Conservation (phyloP, 1,140 invertebrate genomes). For the Acromyrmex charruanus region DNA sequence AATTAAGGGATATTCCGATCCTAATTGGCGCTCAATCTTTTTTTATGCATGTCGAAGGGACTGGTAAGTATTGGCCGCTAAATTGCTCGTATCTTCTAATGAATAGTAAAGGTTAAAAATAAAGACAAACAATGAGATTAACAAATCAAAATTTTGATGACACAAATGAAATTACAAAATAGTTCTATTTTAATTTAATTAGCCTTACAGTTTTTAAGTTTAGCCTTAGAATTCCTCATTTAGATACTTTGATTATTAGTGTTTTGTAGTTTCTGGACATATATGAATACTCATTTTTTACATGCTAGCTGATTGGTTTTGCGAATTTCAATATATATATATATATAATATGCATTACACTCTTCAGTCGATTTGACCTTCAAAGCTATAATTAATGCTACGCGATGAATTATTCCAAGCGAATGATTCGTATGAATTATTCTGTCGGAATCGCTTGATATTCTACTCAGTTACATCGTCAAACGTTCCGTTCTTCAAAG, state of each 20-base stretch:
- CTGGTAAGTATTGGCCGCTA: constrained; percentile 75
- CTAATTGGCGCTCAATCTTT: constrained; percentile 62
- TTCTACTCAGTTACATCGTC: constrained; percentile 38
- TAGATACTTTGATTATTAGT: background rate
- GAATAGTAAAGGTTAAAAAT: constrained; percentile 5
- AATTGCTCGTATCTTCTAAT: constrained; percentile 28
- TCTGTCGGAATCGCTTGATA: constrained; percentile 40
- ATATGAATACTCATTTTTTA: background rate
- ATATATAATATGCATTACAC: constrained; percentile 31
- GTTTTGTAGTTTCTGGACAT: background rate
- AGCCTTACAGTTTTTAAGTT: background rate
- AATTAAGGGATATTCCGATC: constrained; percentile 54
- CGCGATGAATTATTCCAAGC: constrained; percentile 71
- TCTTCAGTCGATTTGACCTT: constrained; percentile 59
- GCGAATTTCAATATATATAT: constrained; percentile 11
- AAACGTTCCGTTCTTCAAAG: constrained; percentile 51
- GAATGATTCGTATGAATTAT: constrained; percentile 64
- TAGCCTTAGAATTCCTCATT: background rate
- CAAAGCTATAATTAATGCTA: constrained; percentile 54
- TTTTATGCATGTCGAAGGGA: constrained; percentile 78
- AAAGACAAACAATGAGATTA: background rate
- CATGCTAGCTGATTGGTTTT: background rate
- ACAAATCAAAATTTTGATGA: constrained; percentile 18
- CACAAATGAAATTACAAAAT: background rate
- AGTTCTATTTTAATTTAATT: background rate